Conservation (phyloP, 2,797 vertebrate species). For the Cichlasoma orientale region DNA sequence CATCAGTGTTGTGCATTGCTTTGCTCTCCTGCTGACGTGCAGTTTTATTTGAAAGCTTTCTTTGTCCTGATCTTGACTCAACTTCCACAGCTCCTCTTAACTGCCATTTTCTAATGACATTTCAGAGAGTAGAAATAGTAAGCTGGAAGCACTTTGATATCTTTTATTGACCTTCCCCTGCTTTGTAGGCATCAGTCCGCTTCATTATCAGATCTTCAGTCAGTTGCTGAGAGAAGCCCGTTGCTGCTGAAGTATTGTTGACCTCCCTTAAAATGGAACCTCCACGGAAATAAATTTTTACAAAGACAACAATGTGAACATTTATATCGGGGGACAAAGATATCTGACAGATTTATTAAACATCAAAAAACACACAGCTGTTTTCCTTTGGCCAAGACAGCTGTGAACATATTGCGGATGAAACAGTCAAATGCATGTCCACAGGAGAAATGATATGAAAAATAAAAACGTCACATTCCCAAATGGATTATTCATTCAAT, state of each 20-base stretch:
- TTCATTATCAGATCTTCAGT: background rate
- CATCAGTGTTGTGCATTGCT: background rate
- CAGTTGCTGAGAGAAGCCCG: background rate
- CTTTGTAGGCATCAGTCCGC: background rate
- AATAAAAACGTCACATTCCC: background rate
- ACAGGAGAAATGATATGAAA: slow-evolving; percentile 13
- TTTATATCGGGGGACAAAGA: background rate
- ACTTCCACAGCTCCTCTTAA: background rate
- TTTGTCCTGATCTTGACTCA: background rate
- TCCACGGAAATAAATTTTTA: background rate
- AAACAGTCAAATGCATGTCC: background rate
- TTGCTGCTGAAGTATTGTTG: background rate
- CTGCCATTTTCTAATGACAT: background rate
- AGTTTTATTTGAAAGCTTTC: background rate
- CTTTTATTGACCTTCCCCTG: background rate
- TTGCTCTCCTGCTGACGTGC: background rate
- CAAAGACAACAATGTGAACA: background rate
- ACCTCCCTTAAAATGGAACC: background rate
- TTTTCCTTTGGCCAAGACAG: background rate
- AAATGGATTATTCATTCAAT: background rate
- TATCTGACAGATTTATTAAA: background rate
- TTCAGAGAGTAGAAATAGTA: background rate
- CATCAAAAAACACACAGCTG: background rate
- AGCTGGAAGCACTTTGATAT: background rate
- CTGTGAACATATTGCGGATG: background rate